These are phyloP conservation scores for Orbicella faveolata DNA, from an alignment of 64 coral and sea anemone species.

Conservation along the genomic window DNA sequence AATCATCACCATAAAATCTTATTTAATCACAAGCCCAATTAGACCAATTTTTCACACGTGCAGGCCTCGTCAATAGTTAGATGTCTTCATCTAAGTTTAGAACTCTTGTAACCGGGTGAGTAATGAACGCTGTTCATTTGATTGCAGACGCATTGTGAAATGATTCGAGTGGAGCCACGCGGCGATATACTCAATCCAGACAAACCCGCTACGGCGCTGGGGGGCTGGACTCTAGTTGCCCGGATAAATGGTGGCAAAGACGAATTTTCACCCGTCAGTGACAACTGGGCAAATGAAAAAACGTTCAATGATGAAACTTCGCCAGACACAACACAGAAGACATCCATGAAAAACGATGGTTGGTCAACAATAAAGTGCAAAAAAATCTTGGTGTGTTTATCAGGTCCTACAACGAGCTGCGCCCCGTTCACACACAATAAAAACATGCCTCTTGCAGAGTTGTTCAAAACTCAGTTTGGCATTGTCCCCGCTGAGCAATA, in stretches of 20 bases:
- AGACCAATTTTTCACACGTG: not conserved
- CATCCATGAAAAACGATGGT: conserved; percentile 93
- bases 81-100: not conserved
- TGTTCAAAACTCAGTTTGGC: conserved; percentile 87
- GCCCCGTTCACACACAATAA: conserved; percentile 87
- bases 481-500: conserved; percentile 81
- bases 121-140: conserved; percentile 54
- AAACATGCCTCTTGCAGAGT: conserved; percentile 54
- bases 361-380: conserved; percentile 63
- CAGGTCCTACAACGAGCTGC: conserved; percentile 68
- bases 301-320: conserved; percentile 74
- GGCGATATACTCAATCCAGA: conserved; percentile 84
- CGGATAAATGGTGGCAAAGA: conserved; percentile 67
- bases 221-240: conserved; percentile 87
- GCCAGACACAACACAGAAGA: conserved; percentile 62
- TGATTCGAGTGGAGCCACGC: conserved; percentile 65
- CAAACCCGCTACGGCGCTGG: conserved; percentile 56
- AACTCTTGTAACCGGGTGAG: not conserved
- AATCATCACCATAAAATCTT: not conserved
- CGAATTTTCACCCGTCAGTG: conserved; percentile 94
- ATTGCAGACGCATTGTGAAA: conserved; percentile 89
- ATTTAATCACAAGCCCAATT: not conserved
- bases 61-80: not conserved
- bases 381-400: conserved; percentile 70
- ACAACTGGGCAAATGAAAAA: conserved; percentile 82